Conservation (phyloP, 2,888 invertebrate genomes). For the Habroteleia sp. region DNA sequence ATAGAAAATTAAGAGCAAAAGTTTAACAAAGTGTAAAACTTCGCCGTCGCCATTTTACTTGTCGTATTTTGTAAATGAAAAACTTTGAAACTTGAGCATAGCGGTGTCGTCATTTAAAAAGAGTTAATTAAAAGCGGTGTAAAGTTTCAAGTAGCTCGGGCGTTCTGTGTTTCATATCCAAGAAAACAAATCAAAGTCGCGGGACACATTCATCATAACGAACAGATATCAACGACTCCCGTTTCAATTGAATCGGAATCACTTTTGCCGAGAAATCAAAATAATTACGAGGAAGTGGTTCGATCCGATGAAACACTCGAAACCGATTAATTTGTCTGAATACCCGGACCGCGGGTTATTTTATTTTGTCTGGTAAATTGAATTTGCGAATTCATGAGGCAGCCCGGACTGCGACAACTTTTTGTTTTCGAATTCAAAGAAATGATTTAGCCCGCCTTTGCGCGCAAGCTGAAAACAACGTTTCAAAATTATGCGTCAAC, state of each 20-base stretch:
- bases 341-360: too few relatives aligned
- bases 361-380: not conserved
- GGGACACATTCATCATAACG: too few relatives aligned
- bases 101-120: conserved; percentile 41
- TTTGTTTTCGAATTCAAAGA: conserved; percentile 28
- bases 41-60: conserved; percentile 32
- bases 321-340: too few relatives aligned
- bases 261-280: too few relatives aligned
- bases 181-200: conserved; percentile 23
- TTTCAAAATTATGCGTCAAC: conserved; percentile 27
- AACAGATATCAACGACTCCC: too few relatives aligned
- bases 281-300: too few relatives aligned
- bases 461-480: conserved; percentile 38
- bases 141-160: conserved; percentile 31
- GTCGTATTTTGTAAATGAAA: conserved; percentile 55
- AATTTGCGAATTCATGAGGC: conserved; percentile 26
- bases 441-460: conserved; percentile 24
- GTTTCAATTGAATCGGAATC: too few relatives aligned
- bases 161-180: not conserved
- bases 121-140: conserved; percentile 51
- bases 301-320: too few relatives aligned
- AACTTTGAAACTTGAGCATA: conserved; percentile 40
- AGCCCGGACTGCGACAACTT: conserved; percentile 7
- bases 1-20: conserved; percentile 45
- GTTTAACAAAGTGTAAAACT: conserved; percentile 53